Evolutionary conservation across 2,113 vertebrate species (phyloP), one percentile per base, ranked within the genome.

Genomic region (Petroica traversi): DNA sequence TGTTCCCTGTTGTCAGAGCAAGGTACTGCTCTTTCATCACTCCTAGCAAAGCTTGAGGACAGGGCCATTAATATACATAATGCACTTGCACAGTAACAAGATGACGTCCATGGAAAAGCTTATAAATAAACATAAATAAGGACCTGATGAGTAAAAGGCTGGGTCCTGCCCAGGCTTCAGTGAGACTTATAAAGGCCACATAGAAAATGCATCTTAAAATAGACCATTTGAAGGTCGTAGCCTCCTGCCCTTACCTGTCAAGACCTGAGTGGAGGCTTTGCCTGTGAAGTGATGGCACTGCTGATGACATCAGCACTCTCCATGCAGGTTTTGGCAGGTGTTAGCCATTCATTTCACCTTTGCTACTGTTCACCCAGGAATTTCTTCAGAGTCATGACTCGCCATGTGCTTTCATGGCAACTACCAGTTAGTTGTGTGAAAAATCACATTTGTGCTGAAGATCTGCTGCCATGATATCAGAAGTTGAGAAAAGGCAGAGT

Each of bases 91-190:
- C 78, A 86, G 68, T 78, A 90, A 87, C 67, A 67, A 61, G 75
- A 94, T 94, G 94, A 93, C 40, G 88, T 94, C 85, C 92, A 63
- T 71, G 40, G 55, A 90, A 96, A 95, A 97, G 92, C 95, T 97
- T 94, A 96, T 97, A 96, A 93, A 97, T 97, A 97, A 97, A 96
- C 96, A 97, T 96, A 96, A 96, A 97, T 81, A 96, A 94, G 63
- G 81, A 51, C 72, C 74, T 86, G 95, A 94, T 94, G 92, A 90
- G 72, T 88, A 95, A 96, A 95, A 95, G 79, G 48, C 92, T 96
- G 88, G 63, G 90, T 86, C 90, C 93, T 97, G 94, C 88, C 78
- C 75, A 88, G 88, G 92, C 82, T 97, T 96, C 96, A 95, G 36
- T 49, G 90, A 92, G 92, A 96, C 85, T 95, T 92, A 54, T 52